A percentile compares a stretch with the other conserved stretches of the same genome.
Conservation (phyloP, 92 coral and sea anemone species). For the Phenganax subtilis region DNA sequence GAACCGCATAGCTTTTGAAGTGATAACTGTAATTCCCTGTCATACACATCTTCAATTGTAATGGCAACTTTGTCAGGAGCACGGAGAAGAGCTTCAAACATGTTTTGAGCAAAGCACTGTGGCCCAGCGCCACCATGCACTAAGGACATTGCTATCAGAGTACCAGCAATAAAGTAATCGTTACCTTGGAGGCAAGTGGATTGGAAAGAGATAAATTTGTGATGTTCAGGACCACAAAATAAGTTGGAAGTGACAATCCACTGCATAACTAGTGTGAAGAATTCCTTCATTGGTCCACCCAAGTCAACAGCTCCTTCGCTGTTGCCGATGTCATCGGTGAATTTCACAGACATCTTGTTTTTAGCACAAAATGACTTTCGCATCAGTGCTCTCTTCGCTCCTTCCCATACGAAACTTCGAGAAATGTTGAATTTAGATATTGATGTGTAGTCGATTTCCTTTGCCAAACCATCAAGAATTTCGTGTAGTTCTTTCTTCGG, state of each 20-base stretch:
- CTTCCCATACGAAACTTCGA: conserved; percentile 64
- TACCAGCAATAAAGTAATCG: conserved; percentile 38
- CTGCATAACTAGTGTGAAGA: conserved; percentile 37
- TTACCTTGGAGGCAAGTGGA: conserved; percentile 24
- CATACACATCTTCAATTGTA: conserved; percentile 29
- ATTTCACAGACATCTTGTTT: conserved; percentile 38
- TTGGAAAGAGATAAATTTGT: conserved; percentile 40
- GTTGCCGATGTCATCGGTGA: conserved; percentile 35
- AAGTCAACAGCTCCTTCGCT: conserved; percentile 53
- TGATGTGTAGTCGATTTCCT: conserved; percentile 23
- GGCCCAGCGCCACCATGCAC: conserved; percentile 41
- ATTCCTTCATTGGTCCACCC: conserved; percentile 55
- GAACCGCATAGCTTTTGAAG: conserved; percentile 12
- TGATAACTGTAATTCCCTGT: conserved; percentile 21
- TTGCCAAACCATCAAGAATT: conserved; percentile 51
- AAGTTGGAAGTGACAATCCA: conserved; percentile 45
- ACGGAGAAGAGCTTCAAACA: conserved; percentile 30
- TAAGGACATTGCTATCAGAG: conserved; percentile 27
- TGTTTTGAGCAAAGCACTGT: conserved; percentile 20
- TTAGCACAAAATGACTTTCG: conserved; percentile 37
- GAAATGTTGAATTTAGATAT: conserved; percentile 61
- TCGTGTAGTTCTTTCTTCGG: conserved; percentile 3
- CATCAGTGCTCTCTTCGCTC: conserved; percentile 57
- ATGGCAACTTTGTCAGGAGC: conserved; percentile 12
- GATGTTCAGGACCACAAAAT: conserved; percentile 50